Conservation (phyloP, 2,113 vertebrate species). For the Nycticryphes semicollaris region DNA sequence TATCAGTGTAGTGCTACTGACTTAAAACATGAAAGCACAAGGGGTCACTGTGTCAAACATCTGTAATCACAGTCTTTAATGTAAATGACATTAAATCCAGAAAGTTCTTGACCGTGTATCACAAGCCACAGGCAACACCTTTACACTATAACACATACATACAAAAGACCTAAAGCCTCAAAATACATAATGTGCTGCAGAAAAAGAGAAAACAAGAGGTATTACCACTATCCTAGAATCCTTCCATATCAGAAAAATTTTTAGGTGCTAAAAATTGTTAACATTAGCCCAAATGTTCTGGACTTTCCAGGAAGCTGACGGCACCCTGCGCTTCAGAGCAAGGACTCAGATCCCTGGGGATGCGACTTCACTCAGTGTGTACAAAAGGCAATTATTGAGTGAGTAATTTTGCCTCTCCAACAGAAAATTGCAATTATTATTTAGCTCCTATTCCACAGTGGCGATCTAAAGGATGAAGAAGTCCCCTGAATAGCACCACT, state of each 20-base stretch:
- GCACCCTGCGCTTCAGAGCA: neutral
- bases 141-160: neutral
- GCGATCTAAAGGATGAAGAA: neutral
- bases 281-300: neutral
- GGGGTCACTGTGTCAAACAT: neutral
- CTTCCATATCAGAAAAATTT: neutral
- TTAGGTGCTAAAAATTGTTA: neutral
- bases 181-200: accelerated
- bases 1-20: neutral
- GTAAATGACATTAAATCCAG: neutral
- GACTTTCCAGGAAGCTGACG: neutral
- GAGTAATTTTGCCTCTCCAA: neutral
- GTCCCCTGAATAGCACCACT: accelerated
- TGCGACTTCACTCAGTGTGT: neutral
- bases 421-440: neutral
- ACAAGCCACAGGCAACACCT: neutral
- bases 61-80: neutral
- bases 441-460: neutral
- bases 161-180: neutral
- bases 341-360: neutral
- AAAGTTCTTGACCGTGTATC: neutral
- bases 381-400: neutral
- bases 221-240: neutral
- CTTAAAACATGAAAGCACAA: neutral
- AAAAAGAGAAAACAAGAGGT: neutral